A percentile compares a stretch with the other conserved stretches of the same genome.
phyloP scores from a whole-genome alignment of 1,140 invertebrate species.

The Drosophila equinoxialis region DNA sequence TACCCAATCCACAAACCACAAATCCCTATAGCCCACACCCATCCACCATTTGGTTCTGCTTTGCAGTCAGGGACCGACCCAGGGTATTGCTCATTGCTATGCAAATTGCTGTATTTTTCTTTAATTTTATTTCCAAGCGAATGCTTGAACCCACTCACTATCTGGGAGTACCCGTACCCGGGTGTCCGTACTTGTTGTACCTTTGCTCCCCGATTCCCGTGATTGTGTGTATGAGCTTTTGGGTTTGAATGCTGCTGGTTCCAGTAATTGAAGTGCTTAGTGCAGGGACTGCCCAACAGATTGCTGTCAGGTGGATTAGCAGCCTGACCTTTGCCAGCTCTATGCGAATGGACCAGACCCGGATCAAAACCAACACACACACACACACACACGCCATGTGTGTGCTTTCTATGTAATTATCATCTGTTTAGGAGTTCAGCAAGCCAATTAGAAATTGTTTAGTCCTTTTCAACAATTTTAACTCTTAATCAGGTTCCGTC shows the following conservation, averaged over 20 bases:
- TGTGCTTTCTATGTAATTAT: slow-evolving; percentile 25
- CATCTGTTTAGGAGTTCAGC: slow-evolving; percentile 33
- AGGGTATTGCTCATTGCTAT: slow-evolving; percentile 60
- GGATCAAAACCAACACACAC: no score
- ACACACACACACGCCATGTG: no score
- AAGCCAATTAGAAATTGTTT: slow-evolving; percentile 16
- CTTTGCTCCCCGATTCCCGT: slow-evolving; percentile 34
- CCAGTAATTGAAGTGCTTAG: slow-evolving; percentile 63
- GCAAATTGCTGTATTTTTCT: slow-evolving; percentile 77
- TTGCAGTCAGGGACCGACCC: slow-evolving; percentile 2
- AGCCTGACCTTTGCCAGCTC: slow-evolving; percentile 39
- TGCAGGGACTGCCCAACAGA: slow-evolving; percentile 2
- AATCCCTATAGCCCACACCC: no score
- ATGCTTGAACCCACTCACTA: slow-evolving; percentile 19
- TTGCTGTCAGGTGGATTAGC: slow-evolving; percentile 42
- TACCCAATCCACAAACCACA: slow-evolving; percentile 4
- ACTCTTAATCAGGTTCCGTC: no score
- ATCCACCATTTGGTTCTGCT: background rate
- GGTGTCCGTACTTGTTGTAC: slow-evolving; percentile 18
- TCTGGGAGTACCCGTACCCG: slow-evolving; percentile 8
- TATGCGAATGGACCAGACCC: slow-evolving; percentile 2
- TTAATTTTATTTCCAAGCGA: slow-evolving; percentile 71
- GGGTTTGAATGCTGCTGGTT: slow-evolving; percentile 38
- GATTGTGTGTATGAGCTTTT: background rate
- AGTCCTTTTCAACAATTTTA: no score